Percentiles rank a stretch among this genome's conserved stretches.
Evolutionary conservation across 2,888 invertebrate species (phyloP).

Genomic region (Melolontha melolontha): DNA sequence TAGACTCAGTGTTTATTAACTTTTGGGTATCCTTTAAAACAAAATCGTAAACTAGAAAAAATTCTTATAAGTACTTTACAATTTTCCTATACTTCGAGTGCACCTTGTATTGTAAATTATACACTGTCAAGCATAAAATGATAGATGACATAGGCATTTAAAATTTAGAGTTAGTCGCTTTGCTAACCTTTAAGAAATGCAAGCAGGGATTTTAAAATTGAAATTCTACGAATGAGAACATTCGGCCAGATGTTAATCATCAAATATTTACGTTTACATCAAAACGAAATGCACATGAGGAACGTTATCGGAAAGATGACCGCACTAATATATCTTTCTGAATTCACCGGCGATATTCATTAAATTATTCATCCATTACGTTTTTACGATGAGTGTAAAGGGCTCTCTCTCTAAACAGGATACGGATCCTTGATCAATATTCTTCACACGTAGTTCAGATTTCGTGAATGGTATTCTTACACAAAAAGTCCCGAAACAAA

Average conservation of each 20-base stretch:
- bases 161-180: no score
- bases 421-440: slow-evolving; percentile 22
- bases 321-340: slow-evolving; percentile 7
- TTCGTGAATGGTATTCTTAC: slow-evolving; percentile 17
- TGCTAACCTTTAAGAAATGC: background rate
- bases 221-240: slow-evolving; percentile 3
- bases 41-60: no score
- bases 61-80: no score
- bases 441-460: slow-evolving; percentile 30
- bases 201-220: background rate
- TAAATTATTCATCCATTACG: background rate
- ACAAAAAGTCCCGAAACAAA: slow-evolving; percentile 8
- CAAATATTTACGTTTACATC: slow-evolving; percentile 12
- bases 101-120: no score
- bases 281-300: background rate
- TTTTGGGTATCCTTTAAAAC: no score
- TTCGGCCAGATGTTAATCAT: background rate
- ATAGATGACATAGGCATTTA: no score
- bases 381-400: slow-evolving; percentile 9
- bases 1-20: no score
- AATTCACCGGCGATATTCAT: background rate
- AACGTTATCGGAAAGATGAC: background rate
- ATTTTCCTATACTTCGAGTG: no score
- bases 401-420: slow-evolving; percentile 28
- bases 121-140: no score